Evolutionary conservation across 1,140 invertebrate genomes (phyloP).

Genomic region (Wasmannia auropunctata): DNA sequence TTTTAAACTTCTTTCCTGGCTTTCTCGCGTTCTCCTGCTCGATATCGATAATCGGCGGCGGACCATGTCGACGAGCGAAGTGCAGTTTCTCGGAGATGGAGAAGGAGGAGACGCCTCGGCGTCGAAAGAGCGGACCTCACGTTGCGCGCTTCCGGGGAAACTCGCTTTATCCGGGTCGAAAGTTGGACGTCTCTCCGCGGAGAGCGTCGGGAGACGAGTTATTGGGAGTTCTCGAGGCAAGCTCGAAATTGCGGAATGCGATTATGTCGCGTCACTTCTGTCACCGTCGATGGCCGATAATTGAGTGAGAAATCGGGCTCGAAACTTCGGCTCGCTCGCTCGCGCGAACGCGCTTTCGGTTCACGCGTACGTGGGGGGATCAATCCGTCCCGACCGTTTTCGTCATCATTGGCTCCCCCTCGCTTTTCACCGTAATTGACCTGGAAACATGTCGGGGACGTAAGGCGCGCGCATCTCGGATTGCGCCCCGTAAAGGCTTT

Average conservation of each 20-base stretch:
- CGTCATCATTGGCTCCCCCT: neutral
- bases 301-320: constrained; percentile 49
- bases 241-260: constrained; percentile 53
- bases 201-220: constrained; percentile 30
- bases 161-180: constrained; percentile 56
- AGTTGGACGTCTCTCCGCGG: constrained; percentile 52
- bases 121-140: constrained; percentile 39
- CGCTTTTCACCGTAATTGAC: neutral
- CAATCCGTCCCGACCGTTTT: neutral
- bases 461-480: neutral
- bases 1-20: neutral
- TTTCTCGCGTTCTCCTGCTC: neutral
- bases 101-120: neutral
- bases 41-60: constrained; percentile 39
- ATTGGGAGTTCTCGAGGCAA: constrained; percentile 47
- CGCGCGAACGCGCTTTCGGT: neutral
- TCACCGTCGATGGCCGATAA: constrained; percentile 49
- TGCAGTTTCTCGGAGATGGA: constrained; percentile 18
- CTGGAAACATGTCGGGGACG: neutral
- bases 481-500: neutral
- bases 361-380: neutral
- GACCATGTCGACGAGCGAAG: constrained; percentile 39
- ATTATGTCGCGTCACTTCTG: constrained; percentile 57
- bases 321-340: neutral
- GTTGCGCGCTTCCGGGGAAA: constrained; percentile 42